These are phyloP conservation scores for Listronotus bonariensis DNA, from an alignment of 1,140 invertebrate genomes.

Conservation along the genomic window DNA sequence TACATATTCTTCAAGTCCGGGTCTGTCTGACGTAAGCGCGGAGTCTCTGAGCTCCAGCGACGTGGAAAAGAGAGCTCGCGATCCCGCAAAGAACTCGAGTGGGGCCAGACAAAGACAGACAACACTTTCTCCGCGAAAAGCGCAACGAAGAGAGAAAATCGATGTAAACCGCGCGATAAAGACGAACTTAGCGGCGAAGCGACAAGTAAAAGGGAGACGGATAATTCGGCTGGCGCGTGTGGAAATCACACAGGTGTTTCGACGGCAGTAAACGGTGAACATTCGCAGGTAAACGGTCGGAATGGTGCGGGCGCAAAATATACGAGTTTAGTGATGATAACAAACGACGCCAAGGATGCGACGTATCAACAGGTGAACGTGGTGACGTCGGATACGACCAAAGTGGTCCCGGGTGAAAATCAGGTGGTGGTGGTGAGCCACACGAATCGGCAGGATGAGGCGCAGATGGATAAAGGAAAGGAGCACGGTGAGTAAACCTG, in stretches of 20 bases:
- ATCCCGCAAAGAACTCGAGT: conserved; percentile 9
- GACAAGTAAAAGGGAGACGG: conserved; percentile 37
- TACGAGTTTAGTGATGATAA: conserved; percentile 86
- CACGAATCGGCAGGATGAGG: conserved; percentile 53
- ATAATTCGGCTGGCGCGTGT: conserved; percentile 33
- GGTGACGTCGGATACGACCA: conserved; percentile 73
- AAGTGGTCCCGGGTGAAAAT: conserved; percentile 59
- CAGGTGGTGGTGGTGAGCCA: conserved; percentile 61
- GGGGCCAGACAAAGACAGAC: conserved; percentile 10
- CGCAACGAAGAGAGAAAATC: conserved; percentile 17
- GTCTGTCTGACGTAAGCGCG: conserved; percentile 47
- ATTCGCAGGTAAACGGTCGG: conserved; percentile 58
- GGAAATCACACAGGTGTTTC: conserved; percentile 45
- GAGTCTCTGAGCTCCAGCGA: conserved; percentile 50
- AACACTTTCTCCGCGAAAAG: conserved; percentile 22
- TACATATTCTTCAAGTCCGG: conserved; percentile 47
- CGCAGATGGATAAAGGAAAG: not conserved
- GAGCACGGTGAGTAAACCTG: conserved; percentile 25
- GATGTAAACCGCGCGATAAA: conserved; percentile 19
- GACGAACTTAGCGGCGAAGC: conserved; percentile 36
- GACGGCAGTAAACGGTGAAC: conserved; percentile 27
- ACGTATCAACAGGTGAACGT: conserved; percentile 67
- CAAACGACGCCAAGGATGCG: conserved; percentile 61
- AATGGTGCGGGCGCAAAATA: conserved; percentile 66
- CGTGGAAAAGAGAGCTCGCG: conserved; percentile 39